Evolutionary conservation across 2,888 invertebrate genomes (phyloP), one percentile per base, ranked within the genome.

Genomic region (Flexamia atlantica): DNA sequence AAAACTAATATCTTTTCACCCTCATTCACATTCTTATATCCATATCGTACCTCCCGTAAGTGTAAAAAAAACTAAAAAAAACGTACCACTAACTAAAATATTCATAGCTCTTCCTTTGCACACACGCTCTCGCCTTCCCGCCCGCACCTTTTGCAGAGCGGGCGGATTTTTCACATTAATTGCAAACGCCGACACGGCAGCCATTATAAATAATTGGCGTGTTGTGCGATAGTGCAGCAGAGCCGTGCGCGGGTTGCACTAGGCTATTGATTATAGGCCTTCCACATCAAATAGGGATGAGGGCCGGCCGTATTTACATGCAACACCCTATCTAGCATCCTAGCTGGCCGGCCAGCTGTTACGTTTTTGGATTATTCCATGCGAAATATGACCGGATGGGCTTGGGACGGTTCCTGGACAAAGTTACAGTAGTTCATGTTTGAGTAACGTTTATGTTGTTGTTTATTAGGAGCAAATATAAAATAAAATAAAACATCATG

Each of bases 261-360:
- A 72, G 57, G 57, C 74, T 79, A 79, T 79, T 79, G 79, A 79
- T 79, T 57, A 79, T 79, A 79, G 79, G 79, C 17, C 46, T 28
- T 28, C 79, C 79, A 79, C 79, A 79, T 79, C 79, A 79, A 79
- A 79, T 79, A 57, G 79, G 79, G 79, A 79, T 79, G 79, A 79
- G 79, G 79, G 79, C 36, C 25, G n/a, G 57, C 25, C 76, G 53
- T 79, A 79, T 79, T 76, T 79, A 79, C 79, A 53, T 79, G 79
- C 79, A 57, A 32, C 76, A 76, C 79, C 79, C 79, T 76, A 76
- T 76, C 72, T 72, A 72, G 74, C 79, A 57, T 79, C 79, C 79
- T 79, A 79, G 32, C 79, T 79, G n/a, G 10, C 46, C 50, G 20
- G 28, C 50, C 12, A 36, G 40, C 72, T 68, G 68, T 20, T 32